These are phyloP conservation scores for Morelia viridis DNA, from an alignment of 2,797 vertebrate species.

Conservation along the genomic window DNA sequence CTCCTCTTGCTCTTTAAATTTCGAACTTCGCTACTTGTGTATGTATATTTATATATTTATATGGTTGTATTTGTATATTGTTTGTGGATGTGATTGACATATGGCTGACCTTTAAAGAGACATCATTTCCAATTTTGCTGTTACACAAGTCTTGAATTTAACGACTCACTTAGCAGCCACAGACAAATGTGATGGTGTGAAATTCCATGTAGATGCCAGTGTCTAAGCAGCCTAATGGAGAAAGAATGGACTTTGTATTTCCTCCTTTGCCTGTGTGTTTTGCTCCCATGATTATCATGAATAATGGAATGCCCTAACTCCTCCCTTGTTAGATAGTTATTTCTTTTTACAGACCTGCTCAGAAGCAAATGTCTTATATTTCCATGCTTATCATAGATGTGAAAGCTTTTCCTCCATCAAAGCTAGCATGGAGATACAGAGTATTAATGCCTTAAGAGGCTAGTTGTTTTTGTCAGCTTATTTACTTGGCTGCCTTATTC, in stretches of 20 bases:
- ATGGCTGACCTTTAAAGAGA: neutral
- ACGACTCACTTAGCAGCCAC: neutral
- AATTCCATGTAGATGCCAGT: neutral
- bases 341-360: neutral
- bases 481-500: neutral
- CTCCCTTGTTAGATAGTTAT: neutral
- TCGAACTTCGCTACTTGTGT: neutral
- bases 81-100: neutral
- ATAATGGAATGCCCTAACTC: neutral
- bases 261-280: neutral
- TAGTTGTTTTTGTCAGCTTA: neutral
- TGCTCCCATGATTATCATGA: neutral
- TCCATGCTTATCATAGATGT: neutral
- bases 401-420: neutral
- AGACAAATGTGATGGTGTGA: neutral
- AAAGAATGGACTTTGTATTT: neutral
- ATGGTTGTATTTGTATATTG: neutral
- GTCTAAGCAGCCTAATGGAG: neutral
- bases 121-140: neutral
- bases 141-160: neutral
- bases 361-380: neutral
- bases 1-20: neutral
- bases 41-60: neutral
- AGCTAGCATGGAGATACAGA: neutral
- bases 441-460: neutral